Evolutionary conservation across 2,113 vertebrate species (phyloP), one percentile per base, ranked within the genome.

Genomic region (Psammodynastes pulverulentus): DNA sequence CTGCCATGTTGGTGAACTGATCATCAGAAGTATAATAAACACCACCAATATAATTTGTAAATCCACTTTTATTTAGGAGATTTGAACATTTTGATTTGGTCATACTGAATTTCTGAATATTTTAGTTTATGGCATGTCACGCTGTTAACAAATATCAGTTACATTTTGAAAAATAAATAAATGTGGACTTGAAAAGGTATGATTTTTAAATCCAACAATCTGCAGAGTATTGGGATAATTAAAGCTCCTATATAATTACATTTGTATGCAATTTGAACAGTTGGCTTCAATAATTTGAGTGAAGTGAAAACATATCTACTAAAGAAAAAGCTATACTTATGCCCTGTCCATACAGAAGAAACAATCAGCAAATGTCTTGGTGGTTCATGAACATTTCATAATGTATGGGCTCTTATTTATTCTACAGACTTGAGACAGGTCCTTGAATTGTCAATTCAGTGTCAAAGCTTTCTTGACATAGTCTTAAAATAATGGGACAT

Each of bases 401-500:
- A 84, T 53, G 46, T 26, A 86, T 46, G 29, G 51, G 8, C 51
- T 56, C 62, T 91, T n/a, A 91, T 86, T 91, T 91, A 62, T 91
- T 46, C 45, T 49, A 34, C 54, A 86, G 49, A 67, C 58, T 49
- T 87, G 90, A 91, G 53, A 86, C 84, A 91, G 2, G 3, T 43
- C 56, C 53, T 56, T 84, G 54, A 86, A 87, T 51, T 91, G 52
- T 87, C 84, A 67, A 24, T 87, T 62, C 48, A n/a, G 10, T 91
- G 54, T 91, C 84, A 91, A 58, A 51, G 90, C 84, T 91, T 51
- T 49, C 54, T 45, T 87, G 46, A 51, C 45, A 67, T 49, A 87
- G 49, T 39, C 84, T 87, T 34, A 87, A 91, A 91, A 86, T 86
- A 29, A 53, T 84, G 86, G 84, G 90, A 39, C 90, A 87, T 49